Evolutionary conservation across 2,888 invertebrate genomes (phyloP).

Genomic region (Pammene fasciana): DNA sequence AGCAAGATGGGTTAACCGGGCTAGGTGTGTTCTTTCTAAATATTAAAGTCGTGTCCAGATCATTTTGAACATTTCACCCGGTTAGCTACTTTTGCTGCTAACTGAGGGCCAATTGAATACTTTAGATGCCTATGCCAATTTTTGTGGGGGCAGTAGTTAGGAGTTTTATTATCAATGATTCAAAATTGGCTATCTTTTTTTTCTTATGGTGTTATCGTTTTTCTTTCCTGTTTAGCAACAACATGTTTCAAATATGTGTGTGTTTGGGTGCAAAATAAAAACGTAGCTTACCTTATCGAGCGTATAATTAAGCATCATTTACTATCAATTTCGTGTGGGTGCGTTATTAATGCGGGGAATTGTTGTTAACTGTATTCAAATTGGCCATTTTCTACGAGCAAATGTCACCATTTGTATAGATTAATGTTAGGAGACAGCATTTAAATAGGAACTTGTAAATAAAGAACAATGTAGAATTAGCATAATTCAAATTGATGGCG

Average conservation of each 20-base stretch:
- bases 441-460: constrained; percentile 35
- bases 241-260: too few relatives aligned
- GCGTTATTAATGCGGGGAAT: constrained; percentile 59
- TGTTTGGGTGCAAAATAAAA: constrained; percentile 21
- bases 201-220: too few relatives aligned
- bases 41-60: too few relatives aligned
- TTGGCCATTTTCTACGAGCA: constrained; percentile 65
- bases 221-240: too few relatives aligned
- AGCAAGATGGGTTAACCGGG: too few relatives aligned
- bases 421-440: constrained; percentile 53
- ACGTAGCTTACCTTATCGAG: constrained; percentile 55
- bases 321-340: constrained; percentile 43
- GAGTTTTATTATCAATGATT: too few relatives aligned
- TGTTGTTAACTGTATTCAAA: constrained; percentile 70
- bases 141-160: too few relatives aligned
- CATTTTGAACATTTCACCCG: too few relatives aligned
- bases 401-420: constrained; percentile 55
- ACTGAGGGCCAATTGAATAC: too few relatives aligned
- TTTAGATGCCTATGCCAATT: too few relatives aligned
- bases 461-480: constrained; percentile 38
- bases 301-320: constrained; percentile 59
- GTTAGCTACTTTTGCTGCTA: too few relatives aligned
- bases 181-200: background rate
- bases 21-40: too few relatives aligned
- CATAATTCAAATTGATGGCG: constrained; percentile 37